Percentiles rank a stretch among this genome's conserved stretches.
Evolutionary conservation across 2,797 vertebrate species (phyloP).

Genomic region (Adrianichthys oophorus): DNA sequence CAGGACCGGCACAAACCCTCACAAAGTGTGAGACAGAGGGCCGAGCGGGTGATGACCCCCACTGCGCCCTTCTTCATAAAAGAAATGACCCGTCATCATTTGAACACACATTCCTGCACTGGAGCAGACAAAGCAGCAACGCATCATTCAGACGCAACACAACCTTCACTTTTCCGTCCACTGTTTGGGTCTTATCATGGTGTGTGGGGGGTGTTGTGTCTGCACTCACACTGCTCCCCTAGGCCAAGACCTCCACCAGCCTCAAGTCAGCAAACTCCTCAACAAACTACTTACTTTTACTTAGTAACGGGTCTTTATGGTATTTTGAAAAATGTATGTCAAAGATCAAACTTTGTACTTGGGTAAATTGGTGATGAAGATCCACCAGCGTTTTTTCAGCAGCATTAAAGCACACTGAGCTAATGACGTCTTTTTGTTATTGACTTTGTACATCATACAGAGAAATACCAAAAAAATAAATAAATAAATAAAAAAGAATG

Average conservation of each 20-base stretch:
- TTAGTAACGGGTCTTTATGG: too few relatives aligned
- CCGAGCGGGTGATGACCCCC: conserved; percentile 32
- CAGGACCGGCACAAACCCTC: conserved; percentile 52
- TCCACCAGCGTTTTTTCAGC: too few relatives aligned
- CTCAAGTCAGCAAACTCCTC: background rate
- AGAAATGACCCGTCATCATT: too few relatives aligned
- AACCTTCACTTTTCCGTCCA: conserved; percentile 40
- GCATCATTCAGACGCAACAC: conserved; percentile 47
- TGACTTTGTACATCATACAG: too few relatives aligned
- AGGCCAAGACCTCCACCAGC: conserved; percentile 14
- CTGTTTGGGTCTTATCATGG: conserved; percentile 42
- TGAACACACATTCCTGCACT: conserved; percentile 16
- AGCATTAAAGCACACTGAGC: too few relatives aligned
- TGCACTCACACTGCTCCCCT: conserved; percentile 36
- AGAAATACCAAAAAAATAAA: too few relatives aligned
- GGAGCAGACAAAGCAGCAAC: conserved; percentile 25
- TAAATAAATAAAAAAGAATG: too few relatives aligned
- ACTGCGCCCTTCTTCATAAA: background rate
- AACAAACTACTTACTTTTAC: too few relatives aligned
- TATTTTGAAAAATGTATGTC: too few relatives aligned
- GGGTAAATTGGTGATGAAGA: too few relatives aligned
- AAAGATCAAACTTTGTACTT: too few relatives aligned
- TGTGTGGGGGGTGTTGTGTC: conserved; percentile 53
- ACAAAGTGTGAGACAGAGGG: conserved; percentile 30
- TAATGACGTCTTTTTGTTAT: too few relatives aligned